phyloP scores from a whole-genome alignment of 2,113 vertebrate genomes.

The Falcunculus frontatus region DNA sequence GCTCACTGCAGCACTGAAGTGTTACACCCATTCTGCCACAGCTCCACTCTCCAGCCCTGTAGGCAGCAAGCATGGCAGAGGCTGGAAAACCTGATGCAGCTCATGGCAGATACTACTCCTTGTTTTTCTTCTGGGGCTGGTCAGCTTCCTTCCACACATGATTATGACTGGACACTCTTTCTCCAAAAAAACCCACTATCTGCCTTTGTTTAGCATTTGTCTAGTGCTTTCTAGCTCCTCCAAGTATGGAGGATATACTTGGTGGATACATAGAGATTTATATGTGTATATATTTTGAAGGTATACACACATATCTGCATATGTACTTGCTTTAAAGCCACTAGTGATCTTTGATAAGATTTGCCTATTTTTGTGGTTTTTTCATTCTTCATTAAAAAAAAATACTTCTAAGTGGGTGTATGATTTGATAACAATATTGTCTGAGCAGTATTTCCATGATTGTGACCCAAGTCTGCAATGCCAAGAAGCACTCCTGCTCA shows the following conservation, averaged over 20 bases:
- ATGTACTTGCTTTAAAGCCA: not conserved
- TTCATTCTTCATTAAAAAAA: not conserved
- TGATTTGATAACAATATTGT: not conserved
- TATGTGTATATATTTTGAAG: not conserved
- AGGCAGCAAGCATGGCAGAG: not conserved
- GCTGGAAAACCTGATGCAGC: not conserved
- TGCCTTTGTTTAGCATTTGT: not conserved
- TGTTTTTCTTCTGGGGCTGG: not conserved
- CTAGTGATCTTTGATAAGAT: not conserved
- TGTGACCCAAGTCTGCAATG: not conserved
- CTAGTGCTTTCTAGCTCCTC: not conserved
- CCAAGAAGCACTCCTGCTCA: not conserved
- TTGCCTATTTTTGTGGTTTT: not conserved
- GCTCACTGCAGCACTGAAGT: not conserved
- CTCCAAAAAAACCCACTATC: not conserved
- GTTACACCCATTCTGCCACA: not conserved
- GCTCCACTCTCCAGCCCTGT: not conserved
- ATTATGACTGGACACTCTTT: not conserved
- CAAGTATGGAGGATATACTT: not conserved
- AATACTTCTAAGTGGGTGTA: accelerated
- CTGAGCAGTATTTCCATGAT: not conserved
- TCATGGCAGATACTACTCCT: not conserved
- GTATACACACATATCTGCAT: not conserved
- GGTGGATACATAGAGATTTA: not conserved
- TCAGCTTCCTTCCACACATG: not conserved